These are phyloP conservation scores for Coptotermes formosanus DNA, from an alignment of 1,140 invertebrate genomes.

Conservation along the genomic window DNA sequence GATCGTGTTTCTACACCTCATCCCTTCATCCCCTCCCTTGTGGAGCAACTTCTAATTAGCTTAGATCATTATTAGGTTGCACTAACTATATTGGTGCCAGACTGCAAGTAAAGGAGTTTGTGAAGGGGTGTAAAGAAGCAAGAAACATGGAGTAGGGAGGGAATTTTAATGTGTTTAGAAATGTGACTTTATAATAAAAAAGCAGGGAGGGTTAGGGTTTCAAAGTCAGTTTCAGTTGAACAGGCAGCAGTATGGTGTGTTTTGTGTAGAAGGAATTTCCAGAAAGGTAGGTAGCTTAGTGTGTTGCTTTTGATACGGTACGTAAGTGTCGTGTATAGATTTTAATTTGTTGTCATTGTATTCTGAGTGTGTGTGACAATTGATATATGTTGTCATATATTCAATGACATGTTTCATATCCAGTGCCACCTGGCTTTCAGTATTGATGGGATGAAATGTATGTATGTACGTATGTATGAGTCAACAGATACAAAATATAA, in stretches of 20 bases:
- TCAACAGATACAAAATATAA: too few relatives aligned
- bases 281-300: too few relatives aligned
- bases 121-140: conserved; percentile 17
- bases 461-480: too few relatives aligned
- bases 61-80: conserved; percentile 29
- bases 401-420: too few relatives aligned
- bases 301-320: too few relatives aligned
- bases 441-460: too few relatives aligned
- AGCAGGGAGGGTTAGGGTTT: neutral
- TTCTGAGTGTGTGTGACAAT: too few relatives aligned
- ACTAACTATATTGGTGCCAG: conserved; percentile 25
- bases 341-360: too few relatives aligned
- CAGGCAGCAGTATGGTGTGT: neutral
- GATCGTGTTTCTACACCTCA: neutral
- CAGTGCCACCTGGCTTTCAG: too few relatives aligned
- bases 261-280: neutral
- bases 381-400: too few relatives aligned
- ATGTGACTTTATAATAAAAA: neutral
- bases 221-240: neutral
- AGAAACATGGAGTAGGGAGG: neutral
- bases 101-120: neutral
- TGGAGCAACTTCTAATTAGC: conserved; percentile 20
- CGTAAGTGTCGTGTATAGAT: too few relatives aligned
- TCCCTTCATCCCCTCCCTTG: conserved; percentile 18
- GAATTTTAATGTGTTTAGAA: conserved; percentile 18